Evolutionary conservation across 2,888 invertebrate species (phyloP), one percentile per base, ranked within the genome.

Genomic region (Linhomoeus sp.): DNA sequence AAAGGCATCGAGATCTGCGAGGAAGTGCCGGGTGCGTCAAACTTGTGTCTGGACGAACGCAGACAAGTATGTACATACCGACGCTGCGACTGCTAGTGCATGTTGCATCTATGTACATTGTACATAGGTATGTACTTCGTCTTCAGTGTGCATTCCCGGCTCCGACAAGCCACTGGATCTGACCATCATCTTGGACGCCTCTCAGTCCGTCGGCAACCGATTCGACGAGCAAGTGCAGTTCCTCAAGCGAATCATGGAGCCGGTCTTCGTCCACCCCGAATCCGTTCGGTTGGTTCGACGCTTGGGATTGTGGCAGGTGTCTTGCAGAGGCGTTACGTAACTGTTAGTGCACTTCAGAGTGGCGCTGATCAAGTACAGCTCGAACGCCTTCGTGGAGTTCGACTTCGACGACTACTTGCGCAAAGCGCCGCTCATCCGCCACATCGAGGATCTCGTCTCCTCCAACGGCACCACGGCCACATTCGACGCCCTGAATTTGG

Each of bases 1-100:
- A 52, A 56, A 38, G 61, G 61, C 23, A 55, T 55, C 1, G 61
- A 62, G 49, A 56, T 62, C 25, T 61, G 61, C 47, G 61, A 61
- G 48, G 55, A 56, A 45, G 55, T 55, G 20, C 59, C 60, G n/a
- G 50, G 58, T 56, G 5, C 35, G 23, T 12, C 22, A 29, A 42
- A 12, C n/a, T n/a, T n/a, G n/a, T n/a, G n/a, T n/a, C n/a, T n/a
- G n/a, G n/a, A n/a, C n/a, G n/a, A n/a, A n/a, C n/a, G n/a, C n/a
- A n/a, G n/a, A n/a, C n/a, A n/a, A n/a, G n/a, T n/a, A n/a, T n/a
- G n/a, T n/a, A n/a, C n/a, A n/a, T n/a, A n/a, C n/a, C n/a, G n/a
- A n/a, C n/a, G n/a, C n/a, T n/a, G n/a, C n/a, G n/a, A n/a, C n/a
- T n/a, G n/a, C n/a, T n/a, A n/a, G n/a, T n/a, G n/a, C n/a, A n/a